These are phyloP conservation scores for Drosophila robusta DNA, from an alignment of 2,888 invertebrate genomes.

Conservation along the genomic window DNA sequence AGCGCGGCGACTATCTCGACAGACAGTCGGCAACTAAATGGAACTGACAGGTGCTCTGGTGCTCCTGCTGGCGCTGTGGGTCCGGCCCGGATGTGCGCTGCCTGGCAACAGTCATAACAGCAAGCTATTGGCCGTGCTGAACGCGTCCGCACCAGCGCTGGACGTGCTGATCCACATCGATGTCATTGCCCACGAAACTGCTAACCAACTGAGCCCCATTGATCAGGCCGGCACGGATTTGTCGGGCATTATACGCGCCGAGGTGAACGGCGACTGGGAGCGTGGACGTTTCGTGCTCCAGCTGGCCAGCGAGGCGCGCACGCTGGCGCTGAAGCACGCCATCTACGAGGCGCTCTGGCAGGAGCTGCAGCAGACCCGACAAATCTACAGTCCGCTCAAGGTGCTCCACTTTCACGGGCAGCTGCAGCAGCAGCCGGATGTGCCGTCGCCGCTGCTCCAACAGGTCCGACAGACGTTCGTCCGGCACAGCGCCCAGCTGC, in stretches of 20 bases:
- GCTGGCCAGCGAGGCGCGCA: conserved; percentile 40
- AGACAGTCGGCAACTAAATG: conserved; percentile 19
- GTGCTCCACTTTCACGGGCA: conserved; percentile 57
- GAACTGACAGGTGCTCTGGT: conserved; percentile 11
- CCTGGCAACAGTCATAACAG: conserved; percentile 1
- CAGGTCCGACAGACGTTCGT: conserved; percentile 47
- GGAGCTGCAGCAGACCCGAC: conserved; percentile 56
- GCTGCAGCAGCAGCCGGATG: conserved; percentile 33
- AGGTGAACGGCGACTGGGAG: conserved; percentile 63
- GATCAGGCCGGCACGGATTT: conserved; percentile 14
- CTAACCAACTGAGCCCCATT: not conserved
- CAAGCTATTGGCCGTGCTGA: conserved; percentile 43
- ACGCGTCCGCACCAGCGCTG: conserved; percentile 31
- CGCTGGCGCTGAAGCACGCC: conserved; percentile 55
- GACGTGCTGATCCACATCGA: conserved; percentile 57
- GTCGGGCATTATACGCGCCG: conserved; percentile 58
- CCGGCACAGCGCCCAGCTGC: conserved; percentile 54
- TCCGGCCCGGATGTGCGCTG: not conserved
- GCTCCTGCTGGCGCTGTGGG: conserved; percentile 13
- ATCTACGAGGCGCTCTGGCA: conserved; percentile 70
- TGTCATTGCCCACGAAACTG: conserved; percentile 24
- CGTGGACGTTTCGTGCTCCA: conserved; percentile 44
- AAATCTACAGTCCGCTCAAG: conserved; percentile 58
- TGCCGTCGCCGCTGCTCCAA: conserved; percentile 30
- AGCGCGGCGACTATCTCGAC: not conserved